These are phyloP conservation scores for Linnaemya tessellans DNA, from an alignment of 2,888 invertebrate genomes.

Conservation along the genomic window DNA sequence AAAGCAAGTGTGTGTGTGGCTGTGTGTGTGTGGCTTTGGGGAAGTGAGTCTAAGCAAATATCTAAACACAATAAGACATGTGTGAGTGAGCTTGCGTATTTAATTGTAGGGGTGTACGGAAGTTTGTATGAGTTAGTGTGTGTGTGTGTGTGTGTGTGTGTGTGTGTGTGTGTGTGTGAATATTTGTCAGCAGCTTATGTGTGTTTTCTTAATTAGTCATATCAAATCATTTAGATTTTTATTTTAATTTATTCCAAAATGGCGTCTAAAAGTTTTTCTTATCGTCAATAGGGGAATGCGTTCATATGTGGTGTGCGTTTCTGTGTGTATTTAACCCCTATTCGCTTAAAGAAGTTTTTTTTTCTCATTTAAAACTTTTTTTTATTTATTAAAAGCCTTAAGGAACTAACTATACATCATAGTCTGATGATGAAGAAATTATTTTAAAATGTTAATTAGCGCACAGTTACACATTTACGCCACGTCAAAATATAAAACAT, in stretches of 20 bases:
- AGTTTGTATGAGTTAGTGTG: not conserved
- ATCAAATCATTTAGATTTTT: slow-evolving; percentile 71
- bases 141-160: slow-evolving; percentile 9
- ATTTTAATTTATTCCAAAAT: slow-evolving; percentile 71
- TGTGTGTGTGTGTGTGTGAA: not conserved
- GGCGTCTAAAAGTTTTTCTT: slow-evolving; percentile 68
- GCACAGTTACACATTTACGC: slow-evolving; percentile 72
- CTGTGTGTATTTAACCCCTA: slow-evolving; percentile 37
- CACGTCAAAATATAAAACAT: slow-evolving; percentile 48
- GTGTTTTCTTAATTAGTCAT: slow-evolving; percentile 70
- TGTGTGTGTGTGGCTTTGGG: too few relatives aligned
- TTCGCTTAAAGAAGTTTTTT: slow-evolving; percentile 43
- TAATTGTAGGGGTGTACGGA: slow-evolving; percentile 48
- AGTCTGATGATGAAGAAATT: slow-evolving; percentile 65
- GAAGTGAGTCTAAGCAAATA: slow-evolving; percentile 15
- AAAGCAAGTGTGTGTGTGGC: slow-evolving; percentile 2
- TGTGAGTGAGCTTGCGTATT: not conserved
- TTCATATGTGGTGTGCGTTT: not conserved
- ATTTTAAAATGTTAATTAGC: slow-evolving; percentile 76
- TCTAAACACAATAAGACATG: slow-evolving; percentile 11
- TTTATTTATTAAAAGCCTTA: slow-evolving; percentile 66
- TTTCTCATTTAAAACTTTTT: slow-evolving; percentile 17
- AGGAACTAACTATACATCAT: slow-evolving; percentile 71
- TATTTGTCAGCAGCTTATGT: slow-evolving; percentile 61
- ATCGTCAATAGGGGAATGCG: slow-evolving; percentile 42